Percentiles rank a stretch among this genome's conserved stretches.
Evolutionary conservation across 2,888 invertebrate species (phyloP).

Genomic region (Oscheius myriophilus): DNA sequence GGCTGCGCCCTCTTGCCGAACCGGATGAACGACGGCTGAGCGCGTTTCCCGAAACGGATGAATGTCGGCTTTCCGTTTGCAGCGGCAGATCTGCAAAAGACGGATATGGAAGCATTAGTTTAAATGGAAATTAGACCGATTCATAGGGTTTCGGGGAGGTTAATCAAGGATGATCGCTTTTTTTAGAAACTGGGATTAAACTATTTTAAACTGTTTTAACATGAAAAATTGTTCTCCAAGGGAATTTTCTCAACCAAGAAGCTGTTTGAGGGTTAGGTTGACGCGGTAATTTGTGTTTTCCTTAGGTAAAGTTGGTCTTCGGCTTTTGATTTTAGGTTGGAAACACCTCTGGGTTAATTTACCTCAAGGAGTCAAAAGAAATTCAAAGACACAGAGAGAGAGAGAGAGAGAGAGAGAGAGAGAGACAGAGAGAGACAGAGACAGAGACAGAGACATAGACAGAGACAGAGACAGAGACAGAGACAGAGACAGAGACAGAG

Average conservation of each 20-base stretch:
- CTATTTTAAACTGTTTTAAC: no score
- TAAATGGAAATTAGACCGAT: no score
- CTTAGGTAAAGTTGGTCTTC: no score
- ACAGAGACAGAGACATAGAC: slow-evolving; percentile 1
- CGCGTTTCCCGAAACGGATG: slow-evolving; percentile 33
- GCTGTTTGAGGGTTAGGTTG: no score
- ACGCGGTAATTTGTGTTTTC: no score
- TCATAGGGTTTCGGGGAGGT: no score
- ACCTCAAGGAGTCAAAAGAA: background rate
- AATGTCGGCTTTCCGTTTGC: slow-evolving; percentile 33
- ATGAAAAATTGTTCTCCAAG: no score
- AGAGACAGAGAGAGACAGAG: background rate
- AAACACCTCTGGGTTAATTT: background rate
- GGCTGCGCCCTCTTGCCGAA: slow-evolving; percentile 30
- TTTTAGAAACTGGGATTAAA: no score
- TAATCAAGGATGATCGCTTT: no score
- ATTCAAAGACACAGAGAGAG: slow-evolving; percentile 5
- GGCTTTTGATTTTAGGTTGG: background rate
- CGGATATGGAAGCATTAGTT: background rate
- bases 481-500: background rate
- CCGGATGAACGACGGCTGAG: slow-evolving; percentile 29
- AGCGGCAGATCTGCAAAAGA: slow-evolving; percentile 25
- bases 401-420: slow-evolving; percentile 16
- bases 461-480: slow-evolving; percentile 14
- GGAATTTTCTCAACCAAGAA: no score